Evolutionary conservation across 2,113 vertebrate genomes (phyloP).

Genomic region (Gnathonemus longibarbis): DNA sequence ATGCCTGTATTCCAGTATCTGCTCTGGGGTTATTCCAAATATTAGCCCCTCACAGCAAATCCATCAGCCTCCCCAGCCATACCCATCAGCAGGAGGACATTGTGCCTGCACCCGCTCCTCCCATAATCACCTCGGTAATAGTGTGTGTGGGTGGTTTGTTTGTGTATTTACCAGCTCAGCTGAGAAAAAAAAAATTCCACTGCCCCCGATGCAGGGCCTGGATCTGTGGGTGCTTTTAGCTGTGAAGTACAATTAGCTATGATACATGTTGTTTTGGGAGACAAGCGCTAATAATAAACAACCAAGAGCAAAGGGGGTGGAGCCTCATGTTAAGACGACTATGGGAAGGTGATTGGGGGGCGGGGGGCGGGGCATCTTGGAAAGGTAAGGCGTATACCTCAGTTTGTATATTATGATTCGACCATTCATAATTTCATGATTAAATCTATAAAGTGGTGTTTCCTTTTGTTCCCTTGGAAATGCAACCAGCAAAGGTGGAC

Average conservation of each 20-base stretch:
- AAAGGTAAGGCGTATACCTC: background rate
- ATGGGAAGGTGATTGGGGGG: background rate
- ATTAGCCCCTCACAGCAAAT: background rate
- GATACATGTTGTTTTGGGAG: conserved; percentile 25
- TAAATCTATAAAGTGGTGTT: background rate
- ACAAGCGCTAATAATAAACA: conserved; percentile 25
- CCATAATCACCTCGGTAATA: conserved; percentile 18
- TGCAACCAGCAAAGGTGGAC: background rate
- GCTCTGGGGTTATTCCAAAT: background rate
- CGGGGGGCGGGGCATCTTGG: background rate
- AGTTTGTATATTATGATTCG: background rate
- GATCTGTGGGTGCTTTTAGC: conserved; percentile 25
- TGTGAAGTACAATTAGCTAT: conserved; percentile 31
- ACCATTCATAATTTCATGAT: background rate
- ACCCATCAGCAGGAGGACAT: background rate
- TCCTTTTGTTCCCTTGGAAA: background rate
- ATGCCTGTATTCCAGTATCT: background rate
- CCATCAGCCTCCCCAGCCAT: background rate
- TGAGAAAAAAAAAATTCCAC: conserved; percentile 15
- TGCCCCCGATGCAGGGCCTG: conserved; percentile 5
- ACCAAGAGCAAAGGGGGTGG: background rate
- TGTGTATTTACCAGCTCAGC: conserved; percentile 26
- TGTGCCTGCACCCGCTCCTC: background rate
- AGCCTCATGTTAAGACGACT: conserved; percentile 3
- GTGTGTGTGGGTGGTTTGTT: conserved; percentile 31